These are phyloP conservation scores for Cryptus armator DNA, from an alignment of 2,888 invertebrate species.

Conservation along the genomic window DNA sequence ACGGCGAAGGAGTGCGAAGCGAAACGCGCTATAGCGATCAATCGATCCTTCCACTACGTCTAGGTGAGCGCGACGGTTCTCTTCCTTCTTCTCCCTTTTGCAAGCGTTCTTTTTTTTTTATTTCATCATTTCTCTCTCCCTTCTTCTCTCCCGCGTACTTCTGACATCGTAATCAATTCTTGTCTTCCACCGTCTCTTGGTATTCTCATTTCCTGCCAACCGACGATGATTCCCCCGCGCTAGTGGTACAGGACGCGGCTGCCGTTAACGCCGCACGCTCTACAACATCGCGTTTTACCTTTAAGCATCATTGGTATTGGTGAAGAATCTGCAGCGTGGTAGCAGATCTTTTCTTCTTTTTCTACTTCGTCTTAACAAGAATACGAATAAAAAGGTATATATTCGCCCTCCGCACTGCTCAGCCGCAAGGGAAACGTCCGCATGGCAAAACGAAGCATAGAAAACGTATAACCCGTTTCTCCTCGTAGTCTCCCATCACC, in stretches of 20 bases:
- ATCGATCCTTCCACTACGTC: constrained; percentile 48
- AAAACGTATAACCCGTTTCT: constrained; percentile 56
- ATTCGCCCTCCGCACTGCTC: constrained; percentile 10
- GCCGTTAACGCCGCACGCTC: constrained; percentile 5
- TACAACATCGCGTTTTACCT: no score
- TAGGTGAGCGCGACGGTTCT: constrained; percentile 2
- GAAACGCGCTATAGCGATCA: constrained; percentile 33
- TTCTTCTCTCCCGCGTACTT: background rate
- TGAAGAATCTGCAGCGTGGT: background rate
- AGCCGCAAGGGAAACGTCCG: constrained; percentile 40
- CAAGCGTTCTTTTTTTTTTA: constrained; percentile 14
- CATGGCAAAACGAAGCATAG: constrained; percentile 41
- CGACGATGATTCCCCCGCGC: constrained; percentile 13
- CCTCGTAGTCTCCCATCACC: constrained; percentile 34
- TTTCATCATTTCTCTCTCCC: constrained; percentile 32
- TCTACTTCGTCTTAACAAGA: background rate
- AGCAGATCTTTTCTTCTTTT: background rate
- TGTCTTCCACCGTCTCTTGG: constrained; percentile 25
- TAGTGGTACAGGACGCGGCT: background rate
- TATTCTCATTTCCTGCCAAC: constrained; percentile 40
- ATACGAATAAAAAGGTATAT: constrained; percentile 12
- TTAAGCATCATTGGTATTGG: background rate
- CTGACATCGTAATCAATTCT: constrained; percentile 35
- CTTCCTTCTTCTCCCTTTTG: background rate
- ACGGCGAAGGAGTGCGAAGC: constrained; percentile 6